Percentiles rank a stretch among this genome's conserved stretches.
Conservation (phyloP, 2,888 invertebrate species). For the Opisthograptis luteolata region DNA sequence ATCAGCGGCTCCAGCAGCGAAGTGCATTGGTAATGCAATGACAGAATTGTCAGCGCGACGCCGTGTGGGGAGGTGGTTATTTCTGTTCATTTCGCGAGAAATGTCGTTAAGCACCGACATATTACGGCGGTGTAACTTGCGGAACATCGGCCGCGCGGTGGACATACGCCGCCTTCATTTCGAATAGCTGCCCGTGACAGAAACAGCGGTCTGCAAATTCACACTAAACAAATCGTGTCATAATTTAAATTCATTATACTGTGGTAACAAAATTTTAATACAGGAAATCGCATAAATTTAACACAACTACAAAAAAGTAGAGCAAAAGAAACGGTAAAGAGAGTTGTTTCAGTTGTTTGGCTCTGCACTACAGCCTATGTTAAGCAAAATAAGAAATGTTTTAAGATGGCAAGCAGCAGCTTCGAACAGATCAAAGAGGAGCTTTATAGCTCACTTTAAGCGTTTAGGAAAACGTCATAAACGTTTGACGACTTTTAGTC, state of each 20-base stretch:
- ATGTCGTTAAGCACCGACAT: conserved; percentile 61
- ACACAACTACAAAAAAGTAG: conserved; percentile 15
- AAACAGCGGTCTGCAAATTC: not conserved
- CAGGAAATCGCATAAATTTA: conserved; percentile 24
- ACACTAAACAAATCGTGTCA: not conserved
- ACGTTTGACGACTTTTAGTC: conserved; percentile 45
- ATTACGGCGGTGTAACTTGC: conserved; percentile 60
- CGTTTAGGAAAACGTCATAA: conserved; percentile 50
- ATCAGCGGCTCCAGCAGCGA: conserved; percentile 71
- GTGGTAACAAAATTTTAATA: conserved; percentile 28
- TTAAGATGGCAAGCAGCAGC: conserved; percentile 48
- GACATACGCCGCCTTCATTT: conserved; percentile 42
- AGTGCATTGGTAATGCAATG: conserved; percentile 72
- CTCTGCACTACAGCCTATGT: conserved; percentile 16
- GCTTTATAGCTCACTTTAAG: conserved; percentile 53
- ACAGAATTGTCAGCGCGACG: conserved; percentile 71
- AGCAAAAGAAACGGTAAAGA: conserved; percentile 17
- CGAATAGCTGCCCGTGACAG: conserved; percentile 22
- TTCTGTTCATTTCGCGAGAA: conserved; percentile 78
- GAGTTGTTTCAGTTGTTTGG: conserved; percentile 23
- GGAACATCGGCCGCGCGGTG: conserved; percentile 47
- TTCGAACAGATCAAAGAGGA: conserved; percentile 53
- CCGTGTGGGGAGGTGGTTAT: conserved; percentile 70
- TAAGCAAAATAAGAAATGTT: conserved; percentile 16
- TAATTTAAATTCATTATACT: conserved; percentile 17